Conservation (phyloP, 2,888 invertebrate genomes). For the Erpobdella octoculata region DNA sequence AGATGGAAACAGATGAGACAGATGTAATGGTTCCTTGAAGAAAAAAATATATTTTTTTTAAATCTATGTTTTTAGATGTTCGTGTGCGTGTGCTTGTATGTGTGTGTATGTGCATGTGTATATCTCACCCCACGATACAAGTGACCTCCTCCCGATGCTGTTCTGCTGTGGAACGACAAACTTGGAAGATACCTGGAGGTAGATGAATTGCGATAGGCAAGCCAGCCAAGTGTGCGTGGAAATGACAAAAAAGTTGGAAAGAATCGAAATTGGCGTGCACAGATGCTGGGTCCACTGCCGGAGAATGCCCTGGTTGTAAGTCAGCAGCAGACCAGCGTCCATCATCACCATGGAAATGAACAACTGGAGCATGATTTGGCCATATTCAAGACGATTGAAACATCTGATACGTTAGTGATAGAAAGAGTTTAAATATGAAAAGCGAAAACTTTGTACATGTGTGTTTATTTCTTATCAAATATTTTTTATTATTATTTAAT, state of each 20-base stretch:
- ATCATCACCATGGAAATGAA: slow-evolving; percentile 32
- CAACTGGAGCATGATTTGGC: slow-evolving; percentile 35
- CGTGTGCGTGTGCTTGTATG: too few relatives aligned
- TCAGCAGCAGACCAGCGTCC: slow-evolving; percentile 33
- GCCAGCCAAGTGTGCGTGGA: slow-evolving; percentile 31
- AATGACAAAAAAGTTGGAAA: slow-evolving; percentile 33
- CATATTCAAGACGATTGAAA: slow-evolving; percentile 33
- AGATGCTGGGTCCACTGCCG: slow-evolving; percentile 24
- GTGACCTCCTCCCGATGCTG: slow-evolving; percentile 29
- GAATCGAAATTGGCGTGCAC: slow-evolving; percentile 30
- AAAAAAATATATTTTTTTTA: too few relatives aligned
- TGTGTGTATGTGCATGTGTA: too few relatives aligned
- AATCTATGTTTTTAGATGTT: too few relatives aligned
- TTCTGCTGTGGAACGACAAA: slow-evolving; percentile 16
- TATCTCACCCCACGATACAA: slow-evolving; percentile 34
- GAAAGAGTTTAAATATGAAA: neutral
- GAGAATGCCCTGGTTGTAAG: slow-evolving; percentile 32
- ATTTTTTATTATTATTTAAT: too few relatives aligned
- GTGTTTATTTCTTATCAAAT: too few relatives aligned
- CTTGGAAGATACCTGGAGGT: slow-evolving; percentile 19
- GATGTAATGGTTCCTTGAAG: too few relatives aligned
- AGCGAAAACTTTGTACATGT: neutral
- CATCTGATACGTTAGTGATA: too few relatives aligned
- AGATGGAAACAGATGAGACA: too few relatives aligned
- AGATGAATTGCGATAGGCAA: slow-evolving; percentile 26